These are phyloP conservation scores for Microchrysa polita DNA, from an alignment of 2,888 invertebrate species.

Conservation along the genomic window DNA sequence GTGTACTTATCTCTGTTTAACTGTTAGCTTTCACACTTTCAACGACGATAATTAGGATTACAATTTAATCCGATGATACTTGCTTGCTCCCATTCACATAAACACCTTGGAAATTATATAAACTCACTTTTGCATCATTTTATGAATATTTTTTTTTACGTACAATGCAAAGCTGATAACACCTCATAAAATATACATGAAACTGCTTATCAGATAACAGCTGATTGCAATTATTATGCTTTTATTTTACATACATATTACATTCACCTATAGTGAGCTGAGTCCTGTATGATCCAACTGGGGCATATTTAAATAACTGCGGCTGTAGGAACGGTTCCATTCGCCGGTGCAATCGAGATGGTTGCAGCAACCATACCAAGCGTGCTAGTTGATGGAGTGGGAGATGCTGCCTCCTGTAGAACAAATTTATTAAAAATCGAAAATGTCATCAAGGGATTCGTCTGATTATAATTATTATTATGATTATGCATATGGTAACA, in stretches of 20 bases:
- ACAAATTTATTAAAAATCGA: slow-evolving; percentile 14
- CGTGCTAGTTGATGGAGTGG: slow-evolving; percentile 49
- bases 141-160: not conserved
- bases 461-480: slow-evolving; percentile 14
- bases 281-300: slow-evolving; percentile 10
- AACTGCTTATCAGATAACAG: slow-evolving; percentile 32
- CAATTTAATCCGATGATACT: not conserved
- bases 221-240: slow-evolving; percentile 17
- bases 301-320: not conserved
- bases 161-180: slow-evolving; percentile 27
- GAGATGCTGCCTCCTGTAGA: slow-evolving; percentile 52
- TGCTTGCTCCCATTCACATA: slow-evolving; percentile 37
- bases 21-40: slow-evolving; percentile 18
- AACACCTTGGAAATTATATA: slow-evolving; percentile 2
- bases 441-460: slow-evolving; percentile 16
- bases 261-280: not conserved
- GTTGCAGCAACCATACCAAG: slow-evolving; percentile 59
- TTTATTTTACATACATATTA: not conserved
- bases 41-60: not conserved
- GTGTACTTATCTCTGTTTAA: not conserved
- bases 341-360: slow-evolving; percentile 59
- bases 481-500: not conserved
- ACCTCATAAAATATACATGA: slow-evolving; percentile 31
- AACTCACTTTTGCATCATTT: not conserved
- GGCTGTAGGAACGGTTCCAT: slow-evolving; percentile 53